phyloP scores from a whole-genome alignment of 53 echinoderm and acorn worm species.

The Luidia sarsii region DNA sequence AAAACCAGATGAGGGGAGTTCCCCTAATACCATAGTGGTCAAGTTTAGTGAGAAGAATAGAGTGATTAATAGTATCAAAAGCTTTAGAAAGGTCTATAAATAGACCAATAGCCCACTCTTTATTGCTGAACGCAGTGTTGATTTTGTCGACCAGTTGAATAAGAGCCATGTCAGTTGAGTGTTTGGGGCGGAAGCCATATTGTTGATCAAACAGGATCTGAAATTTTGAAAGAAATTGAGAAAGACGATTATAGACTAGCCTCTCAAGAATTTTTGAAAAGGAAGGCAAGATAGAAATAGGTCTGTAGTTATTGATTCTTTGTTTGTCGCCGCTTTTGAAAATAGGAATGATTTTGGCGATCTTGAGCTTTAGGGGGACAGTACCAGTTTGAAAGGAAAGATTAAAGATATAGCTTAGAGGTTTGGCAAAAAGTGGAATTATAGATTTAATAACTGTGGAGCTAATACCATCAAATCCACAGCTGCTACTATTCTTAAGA shows the following conservation, averaged over 20 bases:
- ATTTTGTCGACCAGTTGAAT: no score
- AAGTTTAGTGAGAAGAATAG: background rate
- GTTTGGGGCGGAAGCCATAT: no score
- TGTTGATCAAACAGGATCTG: no score
- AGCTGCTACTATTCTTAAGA: conserved; percentile 11
- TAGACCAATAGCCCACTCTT: no score
- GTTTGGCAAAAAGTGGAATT: conserved; percentile 15
- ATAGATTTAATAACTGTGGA: conserved; percentile 18
- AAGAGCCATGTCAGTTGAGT: no score
- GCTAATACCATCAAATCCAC: no score
- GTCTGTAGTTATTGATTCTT: no score
- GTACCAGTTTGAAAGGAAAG: conserved; percentile 14
- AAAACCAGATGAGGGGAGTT: background rate
- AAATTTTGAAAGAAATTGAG: no score
- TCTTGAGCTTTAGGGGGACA: conserved; percentile 19
- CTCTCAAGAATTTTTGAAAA: no score
- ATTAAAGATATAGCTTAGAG: conserved; percentile 22
- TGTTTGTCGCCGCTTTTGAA: conserved; percentile 24
- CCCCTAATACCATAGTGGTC: background rate
- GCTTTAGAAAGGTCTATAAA: conserved; percentile 3
- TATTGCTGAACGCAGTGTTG: no score
- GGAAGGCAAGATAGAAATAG: no score
- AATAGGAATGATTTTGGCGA: conserved; percentile 21
- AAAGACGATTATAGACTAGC: no score
- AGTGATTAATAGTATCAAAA: background rate